A percentile compares a stretch with the other conserved stretches of the same genome.
phyloP scores from a whole-genome alignment of 2,888 invertebrate genomes.

The Aspidapion aeneum region DNA sequence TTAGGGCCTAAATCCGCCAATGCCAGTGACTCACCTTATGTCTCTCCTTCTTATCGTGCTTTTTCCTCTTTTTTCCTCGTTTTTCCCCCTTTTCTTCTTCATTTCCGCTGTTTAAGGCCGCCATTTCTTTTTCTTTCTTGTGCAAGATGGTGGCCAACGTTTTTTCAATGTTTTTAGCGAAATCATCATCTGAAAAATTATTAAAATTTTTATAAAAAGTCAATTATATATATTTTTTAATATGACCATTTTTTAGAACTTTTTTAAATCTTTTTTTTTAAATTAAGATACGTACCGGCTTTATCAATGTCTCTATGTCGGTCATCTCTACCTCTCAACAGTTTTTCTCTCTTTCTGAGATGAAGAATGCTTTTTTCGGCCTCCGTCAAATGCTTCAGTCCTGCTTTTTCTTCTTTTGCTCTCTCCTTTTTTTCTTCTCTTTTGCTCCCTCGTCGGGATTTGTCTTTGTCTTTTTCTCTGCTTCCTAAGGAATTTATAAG shows the following conservation, averaged over 20 bases:
- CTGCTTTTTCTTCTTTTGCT: slow-evolving; percentile 35
- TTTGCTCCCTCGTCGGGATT: slow-evolving; percentile 2
- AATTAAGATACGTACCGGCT: too few relatives aligned
- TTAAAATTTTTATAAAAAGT: too few relatives aligned
- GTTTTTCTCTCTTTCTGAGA: slow-evolving; percentile 43
- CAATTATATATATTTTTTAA: too few relatives aligned
- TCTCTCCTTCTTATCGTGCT: slow-evolving; percentile 51
- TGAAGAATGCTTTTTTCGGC: slow-evolving; percentile 47
- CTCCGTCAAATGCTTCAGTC: slow-evolving; percentile 46
- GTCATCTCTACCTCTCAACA: slow-evolving; percentile 41
- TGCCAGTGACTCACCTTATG: slow-evolving; percentile 52
- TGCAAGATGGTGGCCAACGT: slow-evolving; percentile 68
- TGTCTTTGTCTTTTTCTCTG: slow-evolving; percentile 13
- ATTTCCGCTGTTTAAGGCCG: slow-evolving; percentile 35
- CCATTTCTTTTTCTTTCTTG: slow-evolving; percentile 57
- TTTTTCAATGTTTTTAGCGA: slow-evolving; percentile 75
- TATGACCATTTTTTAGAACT: too few relatives aligned
- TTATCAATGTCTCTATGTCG: slow-evolving; percentile 50
- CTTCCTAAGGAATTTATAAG: too few relatives aligned
- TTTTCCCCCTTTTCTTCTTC: slow-evolving; percentile 51
- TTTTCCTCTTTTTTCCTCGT: slow-evolving; percentile 57
- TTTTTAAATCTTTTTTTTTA: too few relatives aligned
- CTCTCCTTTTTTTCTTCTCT: slow-evolving; percentile 16
- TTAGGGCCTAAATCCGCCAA: too few relatives aligned
- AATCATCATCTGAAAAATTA: slow-evolving; percentile 65